These are phyloP conservation scores for Arothron firmamentum DNA, from an alignment of 2,113 vertebrate genomes.

Conservation along the genomic window DNA sequence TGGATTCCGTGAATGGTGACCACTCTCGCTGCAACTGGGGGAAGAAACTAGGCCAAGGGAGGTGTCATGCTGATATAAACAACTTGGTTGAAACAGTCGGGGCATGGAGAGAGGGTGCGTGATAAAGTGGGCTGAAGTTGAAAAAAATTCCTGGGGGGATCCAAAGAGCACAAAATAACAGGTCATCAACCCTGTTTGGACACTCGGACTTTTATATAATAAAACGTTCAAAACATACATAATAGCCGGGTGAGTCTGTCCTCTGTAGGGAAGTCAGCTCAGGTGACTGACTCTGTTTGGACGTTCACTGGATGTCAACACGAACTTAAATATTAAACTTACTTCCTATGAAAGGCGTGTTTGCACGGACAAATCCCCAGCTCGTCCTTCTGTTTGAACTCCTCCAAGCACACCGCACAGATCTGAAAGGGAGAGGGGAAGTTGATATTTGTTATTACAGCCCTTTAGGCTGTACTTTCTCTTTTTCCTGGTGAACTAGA, in stretches of 20 bases:
- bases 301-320: conserved; percentile 9
- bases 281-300: conserved; percentile 8
- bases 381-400: conserved; percentile 98
- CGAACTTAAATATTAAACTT: conserved; percentile 63
- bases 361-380: conserved; percentile 98
- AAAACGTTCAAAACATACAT: not conserved
- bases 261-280: not conserved
- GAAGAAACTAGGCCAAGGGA: conserved; percentile 52
- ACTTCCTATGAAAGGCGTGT: conserved; percentile 99
- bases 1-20: conserved; percentile 25
- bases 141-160: too few species aligned
- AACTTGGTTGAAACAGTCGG: conserved; percentile 43
- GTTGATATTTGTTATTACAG: too few species aligned
- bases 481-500: too few species aligned
- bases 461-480: too few species aligned
- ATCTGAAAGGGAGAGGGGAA: conserved; percentile 77
- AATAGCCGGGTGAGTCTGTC: not conserved
- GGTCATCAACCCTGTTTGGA: not conserved
- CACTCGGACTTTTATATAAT: not conserved
- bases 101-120: conserved; percentile 11
- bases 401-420: conserved; percentile 97
- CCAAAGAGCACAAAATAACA: not conserved
- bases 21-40: conserved; percentile 30
- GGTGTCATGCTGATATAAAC: conserved; percentile 57
- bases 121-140: conserved; percentile 16